phyloP scores from a whole-genome alignment of 2,113 vertebrate genomes.

The Psammodynastes pulverulentus region DNA sequence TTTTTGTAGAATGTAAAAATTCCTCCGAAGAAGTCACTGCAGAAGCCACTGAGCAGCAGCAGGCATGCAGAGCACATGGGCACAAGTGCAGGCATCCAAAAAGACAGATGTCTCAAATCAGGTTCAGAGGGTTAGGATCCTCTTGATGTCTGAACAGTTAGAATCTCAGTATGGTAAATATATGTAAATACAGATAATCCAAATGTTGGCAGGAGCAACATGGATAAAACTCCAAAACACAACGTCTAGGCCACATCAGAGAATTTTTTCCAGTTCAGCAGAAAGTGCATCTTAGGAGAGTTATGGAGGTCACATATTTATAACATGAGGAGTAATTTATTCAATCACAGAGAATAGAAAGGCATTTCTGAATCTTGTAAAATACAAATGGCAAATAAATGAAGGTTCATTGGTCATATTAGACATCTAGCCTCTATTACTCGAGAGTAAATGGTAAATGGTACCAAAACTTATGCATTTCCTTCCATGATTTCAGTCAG shows the following conservation, averaged over 20 bases:
- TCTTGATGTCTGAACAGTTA: conserved; percentile 71
- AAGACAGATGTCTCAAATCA: conserved; percentile 76
- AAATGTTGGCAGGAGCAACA: conserved; percentile 57
- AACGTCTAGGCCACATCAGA: conserved; percentile 55
- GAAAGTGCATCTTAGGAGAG: conserved; percentile 52
- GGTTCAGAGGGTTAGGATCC: conserved; percentile 71
- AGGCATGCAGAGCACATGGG: conserved; percentile 67
- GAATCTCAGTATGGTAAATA: conserved; percentile 70
- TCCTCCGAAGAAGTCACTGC: conserved; percentile 56
- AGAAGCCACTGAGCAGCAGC: conserved; percentile 56
- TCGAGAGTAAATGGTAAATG: neutral
- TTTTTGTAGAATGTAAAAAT: conserved; percentile 49
- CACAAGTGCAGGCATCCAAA: conserved; percentile 59
- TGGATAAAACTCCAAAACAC: conserved; percentile 68
- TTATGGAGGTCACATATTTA: conserved; percentile 40
- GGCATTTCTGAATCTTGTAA: neutral
- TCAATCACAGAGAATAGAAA: conserved; percentile 26
- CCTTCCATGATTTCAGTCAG: neutral
- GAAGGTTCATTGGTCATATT: neutral
- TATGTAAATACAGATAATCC: conserved; percentile 71
- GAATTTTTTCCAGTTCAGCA: conserved; percentile 62
- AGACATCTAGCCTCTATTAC: neutral
- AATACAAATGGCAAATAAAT: neutral
- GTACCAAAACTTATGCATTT: neutral
- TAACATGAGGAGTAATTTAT: conserved; percentile 55